Evolutionary conservation across 2,797 vertebrate genomes (phyloP), one percentile per base, ranked within the genome.

Genomic region (Pseudochromis fuscus): DNA sequence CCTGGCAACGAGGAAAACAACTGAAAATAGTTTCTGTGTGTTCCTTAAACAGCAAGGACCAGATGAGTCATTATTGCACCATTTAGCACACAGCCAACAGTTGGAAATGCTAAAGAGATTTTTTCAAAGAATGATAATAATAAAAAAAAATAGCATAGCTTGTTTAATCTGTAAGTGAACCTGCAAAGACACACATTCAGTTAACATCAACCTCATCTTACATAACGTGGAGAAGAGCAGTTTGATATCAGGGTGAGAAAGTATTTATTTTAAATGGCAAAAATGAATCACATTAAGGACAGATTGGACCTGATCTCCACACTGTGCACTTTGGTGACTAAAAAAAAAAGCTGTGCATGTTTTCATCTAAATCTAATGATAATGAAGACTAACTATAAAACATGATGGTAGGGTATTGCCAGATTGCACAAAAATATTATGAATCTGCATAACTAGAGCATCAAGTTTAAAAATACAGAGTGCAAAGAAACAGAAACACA

Each of bases 1-100:
- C n/a, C 42, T 31, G 46, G 46, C 28, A 64, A 38, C 35, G 60
- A 56, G 30, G 50, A 51, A 72, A 66, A 45, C 35, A 24, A 35
- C 46, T 18, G 40, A 61, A 57, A 72, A 67, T 1, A 7, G 48
- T 79, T 65, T 15, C 16, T 42, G 16, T 38, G 67, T 45, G 19
- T 42, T 53, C 61, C 31, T 57, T 31, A 8, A 57, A 49, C 42
- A 67, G 49, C 48, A 6, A 21, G 44, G 25, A 18, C 69, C 24
- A 21, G 44, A 65, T 79, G 73, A 74, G 45, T 67, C 63, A 68
- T 75, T 59, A 72, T 67, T 56, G 66, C 45, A 62, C 21, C 45
- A 68, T 79, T 79, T 66, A 68, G 35, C 31, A 45, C 15, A 62
- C 58, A 51, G 38, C 42, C 65, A 74, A 31, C 52, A 23, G 31